Percentiles rank a stretch among this genome's conserved stretches.
Evolutionary conservation across 2,113 vertebrate genomes (phyloP).

Genomic region (Phalacrocorax carbo): DNA sequence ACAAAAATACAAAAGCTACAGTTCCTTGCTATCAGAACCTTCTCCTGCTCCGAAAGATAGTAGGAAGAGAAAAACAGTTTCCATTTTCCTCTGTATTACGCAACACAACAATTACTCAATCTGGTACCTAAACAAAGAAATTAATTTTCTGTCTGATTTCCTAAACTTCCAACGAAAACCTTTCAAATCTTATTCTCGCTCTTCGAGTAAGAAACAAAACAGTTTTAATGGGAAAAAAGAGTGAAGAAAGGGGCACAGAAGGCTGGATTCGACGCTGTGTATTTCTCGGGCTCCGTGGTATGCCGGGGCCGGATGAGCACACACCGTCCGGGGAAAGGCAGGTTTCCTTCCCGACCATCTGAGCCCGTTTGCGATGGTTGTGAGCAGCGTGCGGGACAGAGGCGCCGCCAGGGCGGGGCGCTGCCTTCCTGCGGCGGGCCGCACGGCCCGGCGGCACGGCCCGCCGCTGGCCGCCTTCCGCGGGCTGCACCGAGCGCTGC

Average conservation of each 20-base stretch:
- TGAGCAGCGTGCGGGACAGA: neutral
- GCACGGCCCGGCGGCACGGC: too few species aligned
- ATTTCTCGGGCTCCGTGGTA: rapidly evolving
- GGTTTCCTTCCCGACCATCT: neutral
- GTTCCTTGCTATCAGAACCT: neutral
- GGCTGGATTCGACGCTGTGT: rapidly evolving
- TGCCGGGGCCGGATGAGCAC: neutral
- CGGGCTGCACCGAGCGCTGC: too few species aligned
- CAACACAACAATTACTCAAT: neutral
- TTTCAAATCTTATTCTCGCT: neutral
- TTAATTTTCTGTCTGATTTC: neutral
- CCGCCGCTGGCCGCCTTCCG: too few species aligned
- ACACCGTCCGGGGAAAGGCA: rapidly evolving
- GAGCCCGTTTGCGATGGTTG: rapidly evolving
- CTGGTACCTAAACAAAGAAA: neutral
- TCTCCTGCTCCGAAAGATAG: neutral
- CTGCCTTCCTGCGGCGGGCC: neutral
- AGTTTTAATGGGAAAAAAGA: rapidly evolving
- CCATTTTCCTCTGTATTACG: neutral
- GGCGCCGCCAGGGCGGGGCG: neutral
- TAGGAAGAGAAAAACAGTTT: neutral
- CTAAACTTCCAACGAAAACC: neutral
- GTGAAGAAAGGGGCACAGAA: too few species aligned
- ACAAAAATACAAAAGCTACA: neutral
- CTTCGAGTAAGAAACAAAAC: rapidly evolving